Evolutionary conservation across 2,113 vertebrate species (phyloP).

Genomic region (Cyanoliseus patagonus): DNA sequence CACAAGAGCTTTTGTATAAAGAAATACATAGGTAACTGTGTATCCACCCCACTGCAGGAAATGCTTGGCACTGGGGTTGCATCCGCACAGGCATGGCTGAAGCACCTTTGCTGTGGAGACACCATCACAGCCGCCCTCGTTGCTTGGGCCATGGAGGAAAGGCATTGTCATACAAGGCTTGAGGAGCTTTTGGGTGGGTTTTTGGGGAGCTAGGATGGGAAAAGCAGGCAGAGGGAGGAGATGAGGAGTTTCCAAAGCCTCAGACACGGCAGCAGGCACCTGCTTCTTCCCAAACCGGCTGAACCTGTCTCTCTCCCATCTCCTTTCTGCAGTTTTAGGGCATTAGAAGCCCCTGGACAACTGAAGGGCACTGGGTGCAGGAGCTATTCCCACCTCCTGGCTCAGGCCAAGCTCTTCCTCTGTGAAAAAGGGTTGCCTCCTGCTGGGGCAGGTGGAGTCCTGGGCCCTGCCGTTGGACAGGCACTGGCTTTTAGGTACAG

Average conservation of each 20-base stretch:
- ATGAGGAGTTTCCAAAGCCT: slow-evolving; percentile 11
- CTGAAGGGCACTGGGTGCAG: accelerated
- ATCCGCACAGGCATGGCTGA: neutral
- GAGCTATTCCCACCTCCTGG: neutral
- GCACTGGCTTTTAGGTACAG: accelerated
- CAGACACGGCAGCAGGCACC: neutral
- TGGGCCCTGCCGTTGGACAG: accelerated
- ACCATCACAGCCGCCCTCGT: neutral
- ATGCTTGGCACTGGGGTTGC: neutral
- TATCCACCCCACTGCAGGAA: accelerated
- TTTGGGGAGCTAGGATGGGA: neutral
- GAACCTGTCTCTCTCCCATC: neutral
- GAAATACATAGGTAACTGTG: neutral
- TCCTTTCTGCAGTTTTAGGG: neutral
- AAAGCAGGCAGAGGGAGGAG: neutral
- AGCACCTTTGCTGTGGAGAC: neutral
- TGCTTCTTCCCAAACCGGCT: slow-evolving; percentile 38
- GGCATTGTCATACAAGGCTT: accelerated
- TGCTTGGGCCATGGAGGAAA: neutral
- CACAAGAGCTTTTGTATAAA: neutral
- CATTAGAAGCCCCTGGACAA: accelerated
- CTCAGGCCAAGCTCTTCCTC: neutral
- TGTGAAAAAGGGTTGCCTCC: neutral
- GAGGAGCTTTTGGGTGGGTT: neutral
- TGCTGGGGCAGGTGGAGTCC: neutral